Percentiles rank a stretch among this genome's conserved stretches.
Conservation (phyloP, 2,888 invertebrate genomes). For the Pasiphila rectangulata region DNA sequence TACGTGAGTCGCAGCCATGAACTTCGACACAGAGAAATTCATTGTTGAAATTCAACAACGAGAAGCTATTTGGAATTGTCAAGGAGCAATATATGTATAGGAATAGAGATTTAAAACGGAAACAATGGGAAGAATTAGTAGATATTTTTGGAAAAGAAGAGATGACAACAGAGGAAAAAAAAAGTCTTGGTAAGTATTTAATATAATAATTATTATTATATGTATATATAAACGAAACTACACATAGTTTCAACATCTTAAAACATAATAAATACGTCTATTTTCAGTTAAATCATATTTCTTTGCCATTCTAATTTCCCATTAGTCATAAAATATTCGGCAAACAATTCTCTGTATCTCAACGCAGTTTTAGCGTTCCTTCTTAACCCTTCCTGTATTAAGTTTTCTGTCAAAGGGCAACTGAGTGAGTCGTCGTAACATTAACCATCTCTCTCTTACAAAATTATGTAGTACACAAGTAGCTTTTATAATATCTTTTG, state of each 20-base stretch:
- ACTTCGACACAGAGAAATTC: slow-evolving; percentile 25
- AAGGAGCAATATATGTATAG: too few species aligned
- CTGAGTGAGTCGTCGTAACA: slow-evolving; percentile 32
- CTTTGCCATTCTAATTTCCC: slow-evolving; percentile 24
- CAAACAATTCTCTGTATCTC: slow-evolving; percentile 33
- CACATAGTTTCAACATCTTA: slow-evolving; percentile 23
- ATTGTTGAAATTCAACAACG: slow-evolving; percentile 22
- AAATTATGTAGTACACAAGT: slow-evolving; percentile 31
- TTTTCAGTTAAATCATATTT: slow-evolving; percentile 26
- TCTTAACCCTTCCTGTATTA: slow-evolving; percentile 20
- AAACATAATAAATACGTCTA: slow-evolving; percentile 23
- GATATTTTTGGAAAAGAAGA: too few species aligned
- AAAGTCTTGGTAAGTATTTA: slow-evolving; percentile 21
- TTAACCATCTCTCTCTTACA: slow-evolving; percentile 34
- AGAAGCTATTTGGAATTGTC: too few species aligned
- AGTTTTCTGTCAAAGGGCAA: slow-evolving; percentile 28
- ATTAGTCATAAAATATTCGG: slow-evolving; percentile 31
- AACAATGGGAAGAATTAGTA: too few species aligned
- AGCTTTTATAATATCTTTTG: slow-evolving; percentile 31
- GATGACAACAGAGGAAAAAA: too few species aligned
- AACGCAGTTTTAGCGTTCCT: slow-evolving; percentile 31
- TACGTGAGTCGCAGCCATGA: slow-evolving; percentile 23
- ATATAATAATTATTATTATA: slow-evolving; percentile 16
- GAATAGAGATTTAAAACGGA: too few species aligned
- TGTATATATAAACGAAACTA: slow-evolving; percentile 7